Conservation (phyloP, 2,113 vertebrate species). For the Zosterops pallidus region DNA sequence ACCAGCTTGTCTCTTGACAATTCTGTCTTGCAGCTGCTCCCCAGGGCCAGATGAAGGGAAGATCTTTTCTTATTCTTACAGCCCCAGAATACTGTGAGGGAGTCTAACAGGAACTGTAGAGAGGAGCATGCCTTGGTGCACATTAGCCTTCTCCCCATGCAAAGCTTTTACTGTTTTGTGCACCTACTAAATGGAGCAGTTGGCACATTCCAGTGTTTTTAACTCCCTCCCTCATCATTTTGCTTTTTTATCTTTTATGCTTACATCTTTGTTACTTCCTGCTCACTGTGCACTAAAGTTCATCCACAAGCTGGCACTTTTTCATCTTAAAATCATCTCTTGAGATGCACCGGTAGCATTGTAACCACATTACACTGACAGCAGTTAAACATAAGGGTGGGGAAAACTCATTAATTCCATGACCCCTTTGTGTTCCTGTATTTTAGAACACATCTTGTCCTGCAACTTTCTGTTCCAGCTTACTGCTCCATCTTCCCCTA, state of each 20-base stretch:
- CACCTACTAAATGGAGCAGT: not conserved
- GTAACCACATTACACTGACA: not conserved
- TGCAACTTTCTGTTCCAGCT: constrained; percentile 47
- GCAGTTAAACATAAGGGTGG: not conserved
- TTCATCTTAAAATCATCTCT: constrained; percentile 19
- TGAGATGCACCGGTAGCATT: not conserved
- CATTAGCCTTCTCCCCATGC: not conserved
- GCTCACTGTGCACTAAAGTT: constrained; percentile 9
- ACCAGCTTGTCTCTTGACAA: not conserved
- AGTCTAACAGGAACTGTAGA: not conserved
- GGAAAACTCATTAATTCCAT: constrained; percentile 7
- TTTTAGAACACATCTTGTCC: not conserved
- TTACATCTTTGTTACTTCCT: constrained; percentile 45
- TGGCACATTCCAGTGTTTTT: not conserved
- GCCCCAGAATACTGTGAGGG: not conserved
- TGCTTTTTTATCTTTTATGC: not conserved
- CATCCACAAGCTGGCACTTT: not conserved
- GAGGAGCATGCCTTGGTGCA: not conserved
- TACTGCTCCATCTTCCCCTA: not conserved
- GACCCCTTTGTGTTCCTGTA: not conserved
- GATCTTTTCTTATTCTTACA: not conserved
- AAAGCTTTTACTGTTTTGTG: not conserved
- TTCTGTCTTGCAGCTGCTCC: not conserved
- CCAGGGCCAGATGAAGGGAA: not conserved
- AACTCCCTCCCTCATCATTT: not conserved